Conservation (phyloP, 2,797 vertebrate species). For the Sebastes vulpes region DNA sequence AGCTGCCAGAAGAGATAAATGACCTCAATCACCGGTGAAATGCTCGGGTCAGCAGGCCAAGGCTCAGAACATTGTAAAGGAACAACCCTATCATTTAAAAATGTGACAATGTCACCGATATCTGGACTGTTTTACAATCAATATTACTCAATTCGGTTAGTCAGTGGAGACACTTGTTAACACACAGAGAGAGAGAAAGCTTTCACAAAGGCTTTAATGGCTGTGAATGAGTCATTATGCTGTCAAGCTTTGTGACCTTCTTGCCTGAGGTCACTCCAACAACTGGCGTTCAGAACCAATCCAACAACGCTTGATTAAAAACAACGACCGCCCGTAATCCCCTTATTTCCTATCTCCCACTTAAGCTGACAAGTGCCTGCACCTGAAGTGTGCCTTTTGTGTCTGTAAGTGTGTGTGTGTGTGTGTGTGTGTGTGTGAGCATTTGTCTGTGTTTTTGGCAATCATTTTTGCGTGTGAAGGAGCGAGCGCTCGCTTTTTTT, state of each 20-base stretch:
- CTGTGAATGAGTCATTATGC: slow-evolving; percentile 27
- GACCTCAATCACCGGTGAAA: slow-evolving; percentile 64
- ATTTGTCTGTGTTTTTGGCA: slow-evolving; percentile 30
- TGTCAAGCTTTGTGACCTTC: slow-evolving; percentile 54
- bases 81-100: slow-evolving; percentile 15
- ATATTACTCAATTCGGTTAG: slow-evolving; percentile 53
- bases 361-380: slow-evolving; percentile 58
- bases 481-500: not conserved
- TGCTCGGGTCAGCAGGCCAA: slow-evolving; percentile 36
- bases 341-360: slow-evolving; percentile 70
- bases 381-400: slow-evolving; percentile 22
- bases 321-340: slow-evolving; percentile 63
- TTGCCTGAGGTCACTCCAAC: slow-evolving; percentile 42
- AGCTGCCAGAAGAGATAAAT: slow-evolving; percentile 65
- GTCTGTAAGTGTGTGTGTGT: not conserved
- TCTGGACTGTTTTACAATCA: slow-evolving; percentile 21
- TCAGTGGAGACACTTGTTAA: slow-evolving; percentile 47
- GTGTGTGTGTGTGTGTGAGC: not conserved
- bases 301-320: slow-evolving; percentile 62
- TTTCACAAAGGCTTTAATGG: slow-evolving; percentile 11
- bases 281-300: slow-evolving; percentile 49
- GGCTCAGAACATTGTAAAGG: slow-evolving; percentile 18
- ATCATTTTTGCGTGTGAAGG: slow-evolving; percentile 21
- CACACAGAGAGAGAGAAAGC: not conserved
- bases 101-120: not conserved